Conservation (phyloP, 2,797 vertebrate species). For the Danio aesculapii region DNA sequence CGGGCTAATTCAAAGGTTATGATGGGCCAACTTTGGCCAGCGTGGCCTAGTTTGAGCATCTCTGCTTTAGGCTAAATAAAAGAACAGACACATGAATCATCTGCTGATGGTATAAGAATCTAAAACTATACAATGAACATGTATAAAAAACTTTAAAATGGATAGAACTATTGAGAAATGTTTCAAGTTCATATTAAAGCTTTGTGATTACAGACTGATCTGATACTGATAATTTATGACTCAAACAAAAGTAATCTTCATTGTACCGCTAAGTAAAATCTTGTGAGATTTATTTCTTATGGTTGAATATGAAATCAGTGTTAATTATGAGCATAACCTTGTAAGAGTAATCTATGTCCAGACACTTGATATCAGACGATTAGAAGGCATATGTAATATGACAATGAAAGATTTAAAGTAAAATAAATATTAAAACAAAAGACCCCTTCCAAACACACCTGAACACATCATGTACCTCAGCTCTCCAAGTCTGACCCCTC, state of each 20-base stretch:
- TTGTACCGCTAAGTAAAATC: neutral
- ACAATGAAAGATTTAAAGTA: slow-evolving; percentile 56
- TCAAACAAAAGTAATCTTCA: no score
- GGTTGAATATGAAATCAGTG: slow-evolving; percentile 28
- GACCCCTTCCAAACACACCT: slow-evolving; percentile 13
- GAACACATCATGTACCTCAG: slow-evolving; percentile 15
- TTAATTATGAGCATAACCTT: slow-evolving; percentile 36
- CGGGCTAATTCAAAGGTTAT: no score
- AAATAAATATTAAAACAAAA: slow-evolving; percentile 46
- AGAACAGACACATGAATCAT: no score
- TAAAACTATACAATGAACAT: neutral
- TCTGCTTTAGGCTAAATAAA: no score
- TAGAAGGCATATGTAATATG: slow-evolving; percentile 70
- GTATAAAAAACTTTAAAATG: neutral
- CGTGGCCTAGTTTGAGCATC: no score
- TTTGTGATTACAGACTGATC: neutral
- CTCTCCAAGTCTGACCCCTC: slow-evolving; percentile 11
- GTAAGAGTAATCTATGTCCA: no score
- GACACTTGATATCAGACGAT: neutral
- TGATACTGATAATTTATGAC: neutral
- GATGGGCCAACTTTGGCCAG: no score
- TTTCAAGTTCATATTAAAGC: neutral
- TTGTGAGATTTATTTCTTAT: neutral
- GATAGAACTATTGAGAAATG: neutral
- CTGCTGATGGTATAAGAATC: neutral